These are phyloP conservation scores for Sapajus apella DNA, from an alignment of 2,113 vertebrate species.

Conservation along the genomic window DNA sequence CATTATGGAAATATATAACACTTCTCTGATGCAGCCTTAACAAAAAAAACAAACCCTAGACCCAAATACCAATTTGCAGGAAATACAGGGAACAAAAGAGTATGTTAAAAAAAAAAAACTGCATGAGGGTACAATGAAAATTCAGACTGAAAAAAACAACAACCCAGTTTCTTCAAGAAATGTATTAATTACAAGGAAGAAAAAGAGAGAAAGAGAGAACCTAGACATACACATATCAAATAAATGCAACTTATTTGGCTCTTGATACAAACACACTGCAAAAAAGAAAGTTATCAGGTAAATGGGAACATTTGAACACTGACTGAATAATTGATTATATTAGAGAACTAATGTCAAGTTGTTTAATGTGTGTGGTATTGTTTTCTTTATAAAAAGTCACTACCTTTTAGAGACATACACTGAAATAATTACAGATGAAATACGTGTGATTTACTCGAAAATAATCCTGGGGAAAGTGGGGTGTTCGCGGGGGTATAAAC, in stretches of 20 bases:
- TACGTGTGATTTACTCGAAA: background rate
- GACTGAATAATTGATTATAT: background rate
- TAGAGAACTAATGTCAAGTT: slow-evolving; percentile 3
- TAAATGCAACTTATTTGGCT: background rate
- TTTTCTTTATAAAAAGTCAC: slow-evolving; percentile 20
- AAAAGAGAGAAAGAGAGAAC: background rate
- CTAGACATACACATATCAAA: background rate
- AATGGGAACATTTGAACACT: background rate
- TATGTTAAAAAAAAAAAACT: background rate
- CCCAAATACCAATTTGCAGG: background rate
- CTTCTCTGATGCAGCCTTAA: background rate
- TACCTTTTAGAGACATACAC: background rate
- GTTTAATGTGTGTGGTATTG: background rate
- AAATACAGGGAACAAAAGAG: background rate
- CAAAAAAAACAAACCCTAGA: background rate
- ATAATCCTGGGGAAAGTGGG: background rate
- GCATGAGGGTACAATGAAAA: background rate
- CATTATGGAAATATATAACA: background rate
- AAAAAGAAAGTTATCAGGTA: background rate
- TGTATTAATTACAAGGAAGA: background rate
- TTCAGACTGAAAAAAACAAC: background rate
- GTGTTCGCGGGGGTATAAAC: background rate
- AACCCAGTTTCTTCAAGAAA: slow-evolving; percentile 27
- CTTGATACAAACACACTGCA: slow-evolving; percentile 29
- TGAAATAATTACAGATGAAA: slow-evolving; percentile 29